phyloP scores from a whole-genome alignment of 2,888 invertebrate genomes.

The Notodonta ziczac region DNA sequence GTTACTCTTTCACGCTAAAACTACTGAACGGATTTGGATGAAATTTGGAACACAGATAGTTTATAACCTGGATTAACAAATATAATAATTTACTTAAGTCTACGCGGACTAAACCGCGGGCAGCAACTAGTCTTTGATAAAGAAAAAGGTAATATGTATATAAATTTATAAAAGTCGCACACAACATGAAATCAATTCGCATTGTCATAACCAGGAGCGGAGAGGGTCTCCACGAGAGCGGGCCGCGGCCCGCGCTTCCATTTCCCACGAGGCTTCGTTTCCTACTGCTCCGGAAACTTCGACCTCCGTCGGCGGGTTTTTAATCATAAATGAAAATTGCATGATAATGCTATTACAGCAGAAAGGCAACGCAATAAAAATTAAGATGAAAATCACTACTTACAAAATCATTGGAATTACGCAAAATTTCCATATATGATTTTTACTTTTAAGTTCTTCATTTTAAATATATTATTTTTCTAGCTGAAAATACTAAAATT shows the following conservation, averaged over 20 bases:
- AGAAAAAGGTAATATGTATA: no score
- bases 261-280: slow-evolving; percentile 66
- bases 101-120: no score
- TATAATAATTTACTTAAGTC: no score
- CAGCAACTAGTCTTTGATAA: no score
- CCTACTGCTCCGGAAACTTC: slow-evolving; percentile 61
- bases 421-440: neutral
- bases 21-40: no score
- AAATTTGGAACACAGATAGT: no score
- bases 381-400: no score
- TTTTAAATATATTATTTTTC: neutral
- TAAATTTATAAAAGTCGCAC: slow-evolving; percentile 22
- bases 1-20: no score
- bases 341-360: slow-evolving; percentile 33
- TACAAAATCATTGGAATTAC: neutral
- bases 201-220: slow-evolving; percentile 34
- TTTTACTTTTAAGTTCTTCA: neutral
- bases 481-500: no score
- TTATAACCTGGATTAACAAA: no score
- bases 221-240: slow-evolving; percentile 33
- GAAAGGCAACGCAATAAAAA: neutral
- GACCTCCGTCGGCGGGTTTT: slow-evolving; percentile 56
- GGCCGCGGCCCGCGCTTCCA: slow-evolving; percentile 46
- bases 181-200: slow-evolving; percentile 48
- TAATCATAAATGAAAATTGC: slow-evolving; percentile 70